Conservation (phyloP, 2,797 vertebrate species). For the Amazonetta brasiliensis region DNA sequence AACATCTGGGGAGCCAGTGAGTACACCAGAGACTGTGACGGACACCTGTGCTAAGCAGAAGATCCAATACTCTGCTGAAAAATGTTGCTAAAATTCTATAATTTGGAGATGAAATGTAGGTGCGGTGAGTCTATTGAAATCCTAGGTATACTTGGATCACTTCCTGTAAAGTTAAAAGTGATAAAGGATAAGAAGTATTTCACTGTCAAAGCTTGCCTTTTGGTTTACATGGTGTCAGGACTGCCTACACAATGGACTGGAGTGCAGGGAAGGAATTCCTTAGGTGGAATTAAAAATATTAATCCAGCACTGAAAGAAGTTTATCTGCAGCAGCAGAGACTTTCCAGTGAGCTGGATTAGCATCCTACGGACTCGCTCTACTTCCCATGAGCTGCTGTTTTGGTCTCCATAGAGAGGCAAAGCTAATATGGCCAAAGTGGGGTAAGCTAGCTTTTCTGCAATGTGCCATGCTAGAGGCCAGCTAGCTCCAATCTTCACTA, state of each 20-base stretch:
- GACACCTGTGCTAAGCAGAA: not conserved
- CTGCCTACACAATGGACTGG: not conserved
- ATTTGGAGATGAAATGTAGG: not conserved
- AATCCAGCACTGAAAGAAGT: not conserved
- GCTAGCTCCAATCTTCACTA: not conserved
- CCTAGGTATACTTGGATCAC: not conserved
- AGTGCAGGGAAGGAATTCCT: not conserved
- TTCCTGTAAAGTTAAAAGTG: not conserved
- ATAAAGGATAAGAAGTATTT: not conserved
- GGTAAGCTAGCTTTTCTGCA: not conserved
- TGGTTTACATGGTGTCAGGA: too few species aligned
- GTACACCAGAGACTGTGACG: not conserved
- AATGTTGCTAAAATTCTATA: not conserved
- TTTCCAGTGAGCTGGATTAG: not conserved
- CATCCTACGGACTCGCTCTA: not conserved
- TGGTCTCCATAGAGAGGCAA: not conserved
- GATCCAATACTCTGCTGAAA: not conserved
- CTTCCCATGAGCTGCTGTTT: not conserved
- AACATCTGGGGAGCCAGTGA: not conserved
- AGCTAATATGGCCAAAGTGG: not conserved
- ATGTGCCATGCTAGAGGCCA: not conserved
- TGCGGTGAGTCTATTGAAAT: not conserved
- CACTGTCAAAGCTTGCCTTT: not conserved
- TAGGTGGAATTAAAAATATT: not conserved
- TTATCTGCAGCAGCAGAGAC: not conserved